Percentiles rank a stretch among this genome's conserved stretches.
Conservation (phyloP, 2,797 vertebrate genomes). For the Gallinago nigripennis region DNA sequence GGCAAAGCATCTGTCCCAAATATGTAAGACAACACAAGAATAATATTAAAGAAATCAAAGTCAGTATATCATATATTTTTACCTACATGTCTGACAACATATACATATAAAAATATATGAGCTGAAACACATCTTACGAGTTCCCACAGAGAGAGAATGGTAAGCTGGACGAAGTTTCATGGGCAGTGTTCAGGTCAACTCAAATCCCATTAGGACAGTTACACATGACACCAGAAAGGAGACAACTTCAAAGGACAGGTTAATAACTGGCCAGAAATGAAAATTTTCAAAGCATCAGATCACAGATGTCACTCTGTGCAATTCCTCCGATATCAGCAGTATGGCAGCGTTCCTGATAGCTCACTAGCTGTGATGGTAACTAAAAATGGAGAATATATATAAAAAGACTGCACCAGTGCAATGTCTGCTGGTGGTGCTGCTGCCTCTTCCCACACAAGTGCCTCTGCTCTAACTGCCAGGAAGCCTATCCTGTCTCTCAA, state of each 20-base stretch:
- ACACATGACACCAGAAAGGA: neutral
- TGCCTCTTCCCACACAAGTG: neutral
- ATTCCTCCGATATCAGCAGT: fast-evolving
- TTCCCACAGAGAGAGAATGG: neutral
- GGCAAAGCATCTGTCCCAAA: neutral
- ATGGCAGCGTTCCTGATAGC: neutral
- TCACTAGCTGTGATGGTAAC: neutral
- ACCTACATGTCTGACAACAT: neutral
- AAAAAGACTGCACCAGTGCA: neutral
- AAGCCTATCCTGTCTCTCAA: fast-evolving
- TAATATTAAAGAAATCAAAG: neutral
- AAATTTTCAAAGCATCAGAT: neutral
- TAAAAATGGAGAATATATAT: neutral
- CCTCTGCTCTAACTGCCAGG: neutral
- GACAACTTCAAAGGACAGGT: neutral
- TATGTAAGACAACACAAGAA: neutral
- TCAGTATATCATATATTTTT: neutral
- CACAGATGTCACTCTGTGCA: neutral
- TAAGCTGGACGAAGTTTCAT: neutral
- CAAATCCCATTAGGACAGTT: neutral
- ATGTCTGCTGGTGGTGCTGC: neutral
- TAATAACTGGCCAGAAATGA: neutral
- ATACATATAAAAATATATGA: neutral
- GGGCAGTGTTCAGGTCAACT: neutral
- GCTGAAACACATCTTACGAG: neutral